phyloP scores from a whole-genome alignment of 1,140 invertebrate species.

The Orchesella cincta region DNA sequence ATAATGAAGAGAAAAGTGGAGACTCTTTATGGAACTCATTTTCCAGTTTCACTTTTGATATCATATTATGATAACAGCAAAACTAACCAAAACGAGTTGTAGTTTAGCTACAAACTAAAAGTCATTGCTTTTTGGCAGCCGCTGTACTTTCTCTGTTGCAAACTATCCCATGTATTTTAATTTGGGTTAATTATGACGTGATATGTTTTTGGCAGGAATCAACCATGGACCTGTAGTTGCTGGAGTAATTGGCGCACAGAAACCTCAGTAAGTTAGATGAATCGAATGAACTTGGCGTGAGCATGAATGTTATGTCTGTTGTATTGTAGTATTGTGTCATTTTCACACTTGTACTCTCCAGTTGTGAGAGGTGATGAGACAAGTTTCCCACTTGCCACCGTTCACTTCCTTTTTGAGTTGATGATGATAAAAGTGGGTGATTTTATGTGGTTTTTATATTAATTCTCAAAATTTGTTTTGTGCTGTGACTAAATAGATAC shows the following conservation, averaged over 20 bases:
- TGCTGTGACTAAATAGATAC: neutral
- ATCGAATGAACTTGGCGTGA: too few relatives aligned
- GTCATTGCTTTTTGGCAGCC: too few relatives aligned
- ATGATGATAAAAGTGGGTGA: neutral
- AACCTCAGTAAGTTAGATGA: constrained; percentile 84
- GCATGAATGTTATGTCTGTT: too few relatives aligned
- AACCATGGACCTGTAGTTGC: constrained; percentile 94
- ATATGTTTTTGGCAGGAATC: constrained; percentile 66
- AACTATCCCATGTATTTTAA: too few relatives aligned
- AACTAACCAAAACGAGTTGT: too few relatives aligned
- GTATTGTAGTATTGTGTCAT: neutral
- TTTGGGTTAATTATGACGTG: constrained; percentile 26
- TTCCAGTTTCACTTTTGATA: too few relatives aligned
- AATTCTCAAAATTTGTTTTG: neutral
- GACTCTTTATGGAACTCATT: too few relatives aligned
- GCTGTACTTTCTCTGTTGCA: too few relatives aligned
- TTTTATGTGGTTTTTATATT: neutral
- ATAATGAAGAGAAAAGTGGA: too few relatives aligned
- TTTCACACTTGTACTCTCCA: constrained; percentile 9
- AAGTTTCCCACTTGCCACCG: neutral
- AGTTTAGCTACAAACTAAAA: too few relatives aligned
- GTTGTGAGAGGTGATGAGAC: neutral
- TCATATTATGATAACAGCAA: too few relatives aligned
- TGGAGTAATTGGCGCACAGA: constrained; percentile 90
- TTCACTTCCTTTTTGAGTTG: neutral